A percentile compares a stretch with the other conserved stretches of the same genome.
Conservation (phyloP, 2,888 invertebrate genomes). For the Pyralis farinalis region DNA sequence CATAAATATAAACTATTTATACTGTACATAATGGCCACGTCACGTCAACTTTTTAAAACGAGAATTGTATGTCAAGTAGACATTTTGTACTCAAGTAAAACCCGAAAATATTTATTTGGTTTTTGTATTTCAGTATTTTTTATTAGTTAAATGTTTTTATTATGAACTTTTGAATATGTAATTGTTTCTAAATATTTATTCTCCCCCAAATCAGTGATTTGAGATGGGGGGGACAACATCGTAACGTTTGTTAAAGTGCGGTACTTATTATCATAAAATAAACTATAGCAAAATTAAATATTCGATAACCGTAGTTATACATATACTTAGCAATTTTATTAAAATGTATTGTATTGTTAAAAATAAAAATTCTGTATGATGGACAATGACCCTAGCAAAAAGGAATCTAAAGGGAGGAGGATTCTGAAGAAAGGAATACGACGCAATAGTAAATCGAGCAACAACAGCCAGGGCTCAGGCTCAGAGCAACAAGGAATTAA, state of each 20-base stretch:
- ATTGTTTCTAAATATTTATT: constrained; percentile 31
- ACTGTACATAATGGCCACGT: constrained; percentile 3
- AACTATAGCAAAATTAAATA: background rate
- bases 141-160: constrained; percentile 21
- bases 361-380: constrained; percentile 54
- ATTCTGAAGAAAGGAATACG: constrained; percentile 66
- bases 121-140: constrained; percentile 29
- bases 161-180: constrained; percentile 45
- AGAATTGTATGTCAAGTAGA: constrained; percentile 32
- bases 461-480: constrained; percentile 46
- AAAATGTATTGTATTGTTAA: constrained; percentile 59
- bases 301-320: no score
- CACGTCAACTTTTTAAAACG: constrained; percentile 26
- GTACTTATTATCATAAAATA: constrained; percentile 12
- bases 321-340: constrained; percentile 37
- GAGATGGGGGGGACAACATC: constrained; percentile 51
- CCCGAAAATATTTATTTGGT: constrained; percentile 25
- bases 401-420: constrained; percentile 72
- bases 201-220: constrained; percentile 44
- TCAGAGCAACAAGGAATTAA: constrained; percentile 40
- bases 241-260: constrained; percentile 40
- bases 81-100: constrained; percentile 28
- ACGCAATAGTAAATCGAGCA: constrained; percentile 60
- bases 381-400: constrained; percentile 76
- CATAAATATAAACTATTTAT: constrained; percentile 3